Evolutionary conservation across 2,113 vertebrate species (phyloP).

Genomic region (Perccottus glenii): DNA sequence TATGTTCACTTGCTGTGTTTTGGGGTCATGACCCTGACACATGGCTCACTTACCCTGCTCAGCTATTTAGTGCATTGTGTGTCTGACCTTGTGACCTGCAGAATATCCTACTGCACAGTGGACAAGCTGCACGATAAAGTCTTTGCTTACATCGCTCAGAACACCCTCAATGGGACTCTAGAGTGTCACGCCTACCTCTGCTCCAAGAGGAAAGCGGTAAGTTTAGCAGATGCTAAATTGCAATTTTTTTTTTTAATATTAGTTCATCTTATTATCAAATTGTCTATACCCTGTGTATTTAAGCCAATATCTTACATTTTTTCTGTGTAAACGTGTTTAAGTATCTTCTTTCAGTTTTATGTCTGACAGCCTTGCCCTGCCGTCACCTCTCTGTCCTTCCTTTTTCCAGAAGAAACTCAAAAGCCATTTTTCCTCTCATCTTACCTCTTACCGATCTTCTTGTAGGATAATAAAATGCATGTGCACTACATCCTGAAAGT

Average conservation of each 20-base stretch:
- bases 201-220: constrained; percentile 92
- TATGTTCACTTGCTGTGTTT: background rate
- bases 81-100: constrained; percentile 59
- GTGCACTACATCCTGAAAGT: constrained; percentile 12
- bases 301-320: background rate
- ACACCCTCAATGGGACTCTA: constrained; percentile 87
- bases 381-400: background rate
- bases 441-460: constrained; percentile 30
- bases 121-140: constrained; percentile 93
- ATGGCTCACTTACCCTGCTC: background rate
- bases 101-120: constrained; percentile 96
- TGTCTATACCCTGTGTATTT: background rate
- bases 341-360: background rate
- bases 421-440: constrained; percentile 48
- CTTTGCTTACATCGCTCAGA: constrained; percentile 95
- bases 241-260: background rate
- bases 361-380: constrained; percentile 1
- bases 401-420: constrained; percentile 35
- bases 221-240: constrained; percentile 60
- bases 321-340: background rate
- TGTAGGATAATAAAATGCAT: constrained; percentile 25
- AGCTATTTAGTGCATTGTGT: background rate
- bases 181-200: constrained; percentile 96
- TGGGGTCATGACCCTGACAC: background rate
- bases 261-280: background rate